Conservation (phyloP, 1,140 invertebrate species). For the Papilio dardanus region DNA sequence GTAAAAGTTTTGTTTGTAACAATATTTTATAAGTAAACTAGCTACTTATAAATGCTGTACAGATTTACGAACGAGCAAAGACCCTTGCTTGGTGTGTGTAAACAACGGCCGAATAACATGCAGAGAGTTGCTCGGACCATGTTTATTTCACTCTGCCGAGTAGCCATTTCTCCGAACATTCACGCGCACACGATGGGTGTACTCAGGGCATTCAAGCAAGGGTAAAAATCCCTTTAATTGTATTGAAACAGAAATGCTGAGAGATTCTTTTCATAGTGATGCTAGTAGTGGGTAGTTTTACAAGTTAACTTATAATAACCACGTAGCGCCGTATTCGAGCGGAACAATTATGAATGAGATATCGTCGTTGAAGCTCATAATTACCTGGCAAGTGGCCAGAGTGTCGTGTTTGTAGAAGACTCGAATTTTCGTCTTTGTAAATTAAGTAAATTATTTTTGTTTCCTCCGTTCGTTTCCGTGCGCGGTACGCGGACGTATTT, state of each 20-base stretch:
- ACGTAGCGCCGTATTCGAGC: slow-evolving; percentile 14
- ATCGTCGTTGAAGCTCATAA: slow-evolving; percentile 40
- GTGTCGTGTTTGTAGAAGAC: slow-evolving; percentile 6
- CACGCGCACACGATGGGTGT: no score
- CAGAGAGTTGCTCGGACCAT: no score
- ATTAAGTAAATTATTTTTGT: slow-evolving; percentile 16
- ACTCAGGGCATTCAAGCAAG: no score
- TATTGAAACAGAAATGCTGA: not conserved
- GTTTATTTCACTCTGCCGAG: no score
- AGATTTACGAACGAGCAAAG: no score
- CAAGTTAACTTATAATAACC: not conserved
- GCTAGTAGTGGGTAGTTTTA: not conserved
- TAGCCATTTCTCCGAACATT: no score
- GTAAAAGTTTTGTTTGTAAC: no score
- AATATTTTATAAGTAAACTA: no score
- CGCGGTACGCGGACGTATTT: not conserved
- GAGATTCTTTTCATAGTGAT: not conserved
- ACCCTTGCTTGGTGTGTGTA: no score
- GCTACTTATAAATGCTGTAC: no score
- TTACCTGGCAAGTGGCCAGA: slow-evolving; percentile 41
- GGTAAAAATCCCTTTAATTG: not conserved
- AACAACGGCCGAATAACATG: no score
- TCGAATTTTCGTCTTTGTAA: slow-evolving; percentile 3
- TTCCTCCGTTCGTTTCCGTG: not conserved
- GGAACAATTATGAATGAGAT: slow-evolving; percentile 46